These are phyloP conservation scores for Nylanderia fulva DNA, from an alignment of 1,140 invertebrate species.

Conservation along the genomic window DNA sequence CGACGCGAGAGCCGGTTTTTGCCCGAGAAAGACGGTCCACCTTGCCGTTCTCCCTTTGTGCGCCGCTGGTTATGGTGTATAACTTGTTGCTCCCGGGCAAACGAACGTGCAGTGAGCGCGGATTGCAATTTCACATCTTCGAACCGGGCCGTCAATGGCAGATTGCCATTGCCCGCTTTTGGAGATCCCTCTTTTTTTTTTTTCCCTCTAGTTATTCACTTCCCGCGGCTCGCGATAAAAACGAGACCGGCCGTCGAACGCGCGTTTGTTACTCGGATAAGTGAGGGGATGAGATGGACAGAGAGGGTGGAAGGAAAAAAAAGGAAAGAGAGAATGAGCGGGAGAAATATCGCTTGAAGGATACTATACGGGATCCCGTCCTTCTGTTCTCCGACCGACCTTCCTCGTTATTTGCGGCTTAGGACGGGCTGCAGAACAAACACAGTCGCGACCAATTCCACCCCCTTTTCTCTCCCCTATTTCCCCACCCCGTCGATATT, in stretches of 20 bases:
- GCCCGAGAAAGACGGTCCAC: constrained; percentile 6
- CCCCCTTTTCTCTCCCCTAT: too few species aligned
- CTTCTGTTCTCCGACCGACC: background rate
- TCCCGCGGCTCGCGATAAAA: constrained; percentile 45
- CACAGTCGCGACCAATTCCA: constrained; percentile 36
- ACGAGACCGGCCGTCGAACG: background rate
- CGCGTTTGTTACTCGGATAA: background rate
- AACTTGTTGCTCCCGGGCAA: constrained; percentile 71
- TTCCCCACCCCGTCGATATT: too few species aligned
- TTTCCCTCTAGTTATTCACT: background rate
- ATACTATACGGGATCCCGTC: constrained; percentile 15
- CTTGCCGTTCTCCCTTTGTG: constrained; percentile 47
- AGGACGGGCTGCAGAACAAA: constrained; percentile 52
- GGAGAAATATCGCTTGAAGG: constrained; percentile 36
- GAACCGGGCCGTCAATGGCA: background rate
- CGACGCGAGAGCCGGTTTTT: background rate
- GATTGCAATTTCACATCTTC: constrained; percentile 59
- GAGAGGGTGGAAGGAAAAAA: constrained; percentile 12
- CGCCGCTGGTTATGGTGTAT: constrained; percentile 68
- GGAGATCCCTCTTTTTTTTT: background rate
- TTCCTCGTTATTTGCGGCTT: constrained; percentile 69
- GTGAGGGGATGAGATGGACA: background rate
- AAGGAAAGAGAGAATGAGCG: constrained; percentile 14
- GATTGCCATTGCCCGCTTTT: constrained; percentile 33
- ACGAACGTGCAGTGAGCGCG: constrained; percentile 47